Evolutionary conservation across 1,140 invertebrate species (phyloP).

Genomic region (Acromyrmex heyeri): DNA sequence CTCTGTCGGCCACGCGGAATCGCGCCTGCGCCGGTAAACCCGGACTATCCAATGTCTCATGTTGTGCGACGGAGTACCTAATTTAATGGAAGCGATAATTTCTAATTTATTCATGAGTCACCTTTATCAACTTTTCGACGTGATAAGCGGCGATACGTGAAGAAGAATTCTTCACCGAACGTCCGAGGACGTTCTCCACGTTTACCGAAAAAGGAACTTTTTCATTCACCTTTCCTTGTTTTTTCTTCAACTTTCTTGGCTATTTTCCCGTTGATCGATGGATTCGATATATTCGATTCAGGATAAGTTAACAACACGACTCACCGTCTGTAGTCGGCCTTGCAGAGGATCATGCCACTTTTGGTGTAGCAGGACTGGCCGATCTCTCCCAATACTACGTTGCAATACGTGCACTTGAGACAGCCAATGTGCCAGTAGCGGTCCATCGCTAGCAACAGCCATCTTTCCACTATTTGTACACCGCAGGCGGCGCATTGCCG

Average conservation of each 20-base stretch:
- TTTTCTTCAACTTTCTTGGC: not conserved
- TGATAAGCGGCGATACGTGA: slow-evolving; percentile 43
- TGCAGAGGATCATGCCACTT: slow-evolving; percentile 97
- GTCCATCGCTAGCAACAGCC: slow-evolving; percentile 95
- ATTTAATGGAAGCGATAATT: slow-evolving; percentile 61
- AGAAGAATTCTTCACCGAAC: not conserved
- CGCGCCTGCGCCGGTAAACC: not conserved
- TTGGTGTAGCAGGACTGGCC: slow-evolving; percentile 96
- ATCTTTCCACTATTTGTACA: slow-evolving; percentile 95
- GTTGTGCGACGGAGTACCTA: slow-evolving; percentile 29
- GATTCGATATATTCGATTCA: not conserved
- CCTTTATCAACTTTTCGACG: slow-evolving; percentile 36
- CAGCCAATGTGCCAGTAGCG: slow-evolving; percentile 97
- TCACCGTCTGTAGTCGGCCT: slow-evolving; percentile 97
- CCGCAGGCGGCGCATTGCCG: slow-evolving; percentile 88
- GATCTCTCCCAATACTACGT: slow-evolving; percentile 94
- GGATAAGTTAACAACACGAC: slow-evolving; percentile 66
- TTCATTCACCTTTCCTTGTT: not conserved
- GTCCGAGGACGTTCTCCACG: not conserved
- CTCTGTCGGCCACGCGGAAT: not conserved
- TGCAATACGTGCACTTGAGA: slow-evolving; percentile 96
- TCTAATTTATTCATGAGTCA: slow-evolving; percentile 42
- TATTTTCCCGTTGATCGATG: not conserved
- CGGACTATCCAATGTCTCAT: slow-evolving; percentile 11
- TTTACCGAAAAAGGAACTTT: not conserved